Base-by-base conservation (phyloP, 2,113 vertebrate species). In the Spea bombifrons region DNA sequence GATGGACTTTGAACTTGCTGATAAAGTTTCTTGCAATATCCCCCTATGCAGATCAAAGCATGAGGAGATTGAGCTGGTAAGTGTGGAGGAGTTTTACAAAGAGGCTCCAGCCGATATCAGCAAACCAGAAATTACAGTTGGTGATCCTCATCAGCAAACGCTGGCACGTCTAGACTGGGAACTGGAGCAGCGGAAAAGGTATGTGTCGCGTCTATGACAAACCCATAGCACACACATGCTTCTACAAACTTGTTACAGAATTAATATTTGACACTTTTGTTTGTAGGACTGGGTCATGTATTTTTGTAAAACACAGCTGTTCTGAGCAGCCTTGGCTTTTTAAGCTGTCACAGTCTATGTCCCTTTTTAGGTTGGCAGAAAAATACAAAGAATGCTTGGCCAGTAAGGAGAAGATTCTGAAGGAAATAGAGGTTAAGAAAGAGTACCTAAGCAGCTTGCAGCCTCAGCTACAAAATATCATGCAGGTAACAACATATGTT, bases 81-180 rank as follows among this genome's bases (percentile, higher is more conserved):
- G 90, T 80, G 89, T 95, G 82, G 94, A 95, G 7, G 96, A 98
- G 80, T 99, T 99, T 88, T 95, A 96, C 84, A 75, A 88, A 49
- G 96, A 95, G 6, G 97, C 96, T 0, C 97, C 97, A 1, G 10
- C 86, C 0, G 95, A 95, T 6, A 99, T 99, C 82, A 96, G 95
- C 83, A 94, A 94, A 3, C 90, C 91, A 2, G 88, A 92, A 0
- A 84, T 96, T 83, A 98, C 97, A 12, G 92, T 90, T 73, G 88
- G 75, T 0, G 97, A 99, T 83, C 90, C 94, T n/a, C 97, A 99
- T 85, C 96, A 98, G 83, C 96, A 97, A 83, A 98, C 96, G 0
- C 88, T 99, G 73, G 94, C 96, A 0, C 94, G 97, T n/a, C 91
- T 99, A 49, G 97, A 99, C 88, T 99, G 97, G 97, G 97, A 99